Evolutionary conservation across 2,888 invertebrate genomes (phyloP).

Genomic region (Patella depressa): DNA sequence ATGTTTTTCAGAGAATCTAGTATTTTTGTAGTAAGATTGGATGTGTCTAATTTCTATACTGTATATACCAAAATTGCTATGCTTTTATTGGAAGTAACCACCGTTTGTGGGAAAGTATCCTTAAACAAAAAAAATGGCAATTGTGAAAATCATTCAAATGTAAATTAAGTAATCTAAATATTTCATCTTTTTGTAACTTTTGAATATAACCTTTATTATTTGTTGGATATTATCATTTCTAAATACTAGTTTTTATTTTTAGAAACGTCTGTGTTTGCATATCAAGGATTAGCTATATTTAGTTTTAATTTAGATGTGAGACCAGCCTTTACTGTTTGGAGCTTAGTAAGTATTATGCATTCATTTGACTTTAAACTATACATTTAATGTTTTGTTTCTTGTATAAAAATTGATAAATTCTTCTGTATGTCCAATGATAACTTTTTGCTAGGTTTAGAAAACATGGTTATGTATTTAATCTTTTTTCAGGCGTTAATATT

Average conservation of each 20-base stretch:
- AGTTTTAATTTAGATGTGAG: constrained; percentile 95
- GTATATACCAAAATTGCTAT: too few relatives aligned
- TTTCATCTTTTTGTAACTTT: too few relatives aligned
- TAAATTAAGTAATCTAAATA: too few relatives aligned
- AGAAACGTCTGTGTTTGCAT: constrained; percentile 99
- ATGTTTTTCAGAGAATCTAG: too few relatives aligned
- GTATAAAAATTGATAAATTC: neutral
- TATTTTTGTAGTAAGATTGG: too few relatives aligned
- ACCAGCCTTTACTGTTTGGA: constrained; percentile 91
- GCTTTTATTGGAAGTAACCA: too few relatives aligned
- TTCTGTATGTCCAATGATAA: neutral
- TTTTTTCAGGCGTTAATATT: constrained; percentile 80
- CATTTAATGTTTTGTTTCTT: neutral
- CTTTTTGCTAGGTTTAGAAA: neutral
- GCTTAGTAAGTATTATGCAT: constrained; percentile 76
- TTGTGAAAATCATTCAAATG: too few relatives aligned
- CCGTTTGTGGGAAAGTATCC: too few relatives aligned
- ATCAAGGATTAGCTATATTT: constrained; percentile 92
- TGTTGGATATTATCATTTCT: too few relatives aligned
- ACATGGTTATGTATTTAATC: constrained; percentile 14
- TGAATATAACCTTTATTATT: too few relatives aligned
- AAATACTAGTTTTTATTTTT: constrained; percentile 67
- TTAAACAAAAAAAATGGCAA: neutral
- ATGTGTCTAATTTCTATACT: too few relatives aligned
- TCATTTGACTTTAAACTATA: neutral